Conservation (phyloP, 53 echinoderm and acorn worm species). For the Zoroaster sp. region DNA sequence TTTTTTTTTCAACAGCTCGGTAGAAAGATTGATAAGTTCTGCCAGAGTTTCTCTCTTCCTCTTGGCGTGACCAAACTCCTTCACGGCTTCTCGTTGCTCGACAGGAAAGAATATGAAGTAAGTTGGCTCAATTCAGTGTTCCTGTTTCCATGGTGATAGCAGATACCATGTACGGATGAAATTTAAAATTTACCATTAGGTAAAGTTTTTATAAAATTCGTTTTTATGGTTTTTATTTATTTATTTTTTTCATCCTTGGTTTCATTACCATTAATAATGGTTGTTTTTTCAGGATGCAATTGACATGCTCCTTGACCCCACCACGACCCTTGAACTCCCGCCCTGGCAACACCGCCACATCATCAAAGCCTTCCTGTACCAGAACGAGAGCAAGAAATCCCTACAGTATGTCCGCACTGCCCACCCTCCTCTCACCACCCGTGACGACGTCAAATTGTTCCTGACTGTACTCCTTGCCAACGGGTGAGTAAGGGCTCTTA, state of each 20-base stretch:
- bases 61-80: constrained; percentile 86
- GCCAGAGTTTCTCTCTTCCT: constrained; percentile 82
- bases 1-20: constrained; percentile 62
- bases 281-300: constrained; percentile 77
- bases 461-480: constrained; percentile 94
- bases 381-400: constrained; percentile 88
- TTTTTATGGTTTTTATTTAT: not conserved
- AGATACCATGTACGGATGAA: too few relatives aligned
- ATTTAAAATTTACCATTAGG: too few relatives aligned
- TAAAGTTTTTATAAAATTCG: too few relatives aligned
- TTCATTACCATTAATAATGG: not conserved
- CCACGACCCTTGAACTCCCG: constrained; percentile 78
- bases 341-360: constrained; percentile 96
- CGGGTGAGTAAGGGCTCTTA: constrained; percentile 67
- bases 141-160: not conserved
- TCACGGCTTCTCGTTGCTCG: constrained; percentile 90
- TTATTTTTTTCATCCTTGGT: not conserved
- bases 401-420: constrained; percentile 91
- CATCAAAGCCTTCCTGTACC: constrained; percentile 94
- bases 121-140: not conserved
- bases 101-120: constrained; percentile 96
- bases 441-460: constrained; percentile 87
- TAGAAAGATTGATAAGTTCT: constrained; percentile 75
- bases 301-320: constrained; percentile 92
- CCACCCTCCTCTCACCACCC: constrained; percentile 72